Base-by-base conservation (phyloP, 2,888 invertebrate genomes). In the Tetragonisca angustula region DNA sequence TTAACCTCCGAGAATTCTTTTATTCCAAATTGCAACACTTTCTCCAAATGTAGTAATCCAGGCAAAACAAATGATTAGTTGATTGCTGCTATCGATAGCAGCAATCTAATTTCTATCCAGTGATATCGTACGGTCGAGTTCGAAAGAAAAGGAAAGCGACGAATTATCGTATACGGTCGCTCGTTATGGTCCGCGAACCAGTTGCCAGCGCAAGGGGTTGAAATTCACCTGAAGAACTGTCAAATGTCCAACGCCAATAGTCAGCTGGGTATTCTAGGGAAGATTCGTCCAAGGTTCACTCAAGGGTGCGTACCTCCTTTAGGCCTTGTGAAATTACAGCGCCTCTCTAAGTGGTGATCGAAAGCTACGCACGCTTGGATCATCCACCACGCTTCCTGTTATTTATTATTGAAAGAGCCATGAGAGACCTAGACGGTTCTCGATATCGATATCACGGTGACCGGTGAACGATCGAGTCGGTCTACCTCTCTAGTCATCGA, bases 351-450 rank as follows among this genome's bases (percentile, higher is more conserved):
- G 27, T 17, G 59, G 27, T 56, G 19, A 43, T 69, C 11, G 76
- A 27, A 21, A 70, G 52, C 15, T 27, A 24, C 52, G n/a, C 9
- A 27, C 2, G 21, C 24, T 24, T 64, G 24, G 64, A 74, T 74
- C n/a, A 75, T 68, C 54, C 65, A 24, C 13, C 43, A 56, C 36
- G 21, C 61, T 71, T 68, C n/a, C 73, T 13, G 72, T 65, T 72
- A 78, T 83, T 59, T 59, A 75, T 78, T 83, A 83, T 79, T 78
- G 75, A 84, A 11, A 36, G 49, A 50, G 36, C 13, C 67, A 54
- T 43, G 54, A 61, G 52, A n/a, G 70, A 73, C 65, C 75, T 67
- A 24, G 54, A 62, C n/a, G 27, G 54, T 54, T 50, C 9, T n/a
- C 27, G 52, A 17, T 61, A 61, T 70, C 74, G 73, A 78, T 83